Percentiles rank a stretch among this genome's conserved stretches.
These are phyloP conservation scores for Oceanodroma leucorhoa DNA, from an alignment of 2,797 vertebrate genomes.

Conservation along the genomic window DNA sequence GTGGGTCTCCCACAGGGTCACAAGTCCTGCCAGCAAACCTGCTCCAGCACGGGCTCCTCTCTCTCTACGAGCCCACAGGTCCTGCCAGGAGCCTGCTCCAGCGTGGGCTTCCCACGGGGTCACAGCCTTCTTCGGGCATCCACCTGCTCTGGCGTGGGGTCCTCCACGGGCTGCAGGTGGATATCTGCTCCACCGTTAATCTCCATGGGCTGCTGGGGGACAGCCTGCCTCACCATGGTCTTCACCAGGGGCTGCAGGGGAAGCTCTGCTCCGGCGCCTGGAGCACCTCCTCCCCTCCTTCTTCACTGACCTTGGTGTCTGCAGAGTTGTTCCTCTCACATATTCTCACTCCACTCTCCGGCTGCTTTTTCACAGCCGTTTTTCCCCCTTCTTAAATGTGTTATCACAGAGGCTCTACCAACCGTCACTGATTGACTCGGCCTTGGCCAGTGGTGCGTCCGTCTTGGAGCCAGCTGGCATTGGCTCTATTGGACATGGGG, in stretches of 20 bases:
- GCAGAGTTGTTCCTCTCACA: not conserved
- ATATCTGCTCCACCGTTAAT: not conserved
- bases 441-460: not conserved
- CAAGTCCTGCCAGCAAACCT: not conserved
- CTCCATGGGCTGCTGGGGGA: not conserved
- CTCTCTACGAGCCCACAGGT: too few species aligned
- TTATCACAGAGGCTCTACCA: not conserved
- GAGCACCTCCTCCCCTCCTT: too few species aligned
- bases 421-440: accelerated
- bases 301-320: too few species aligned
- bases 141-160: too few species aligned
- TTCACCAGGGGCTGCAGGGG: not conserved
- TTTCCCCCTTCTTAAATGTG: not conserved
- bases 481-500: not conserved
- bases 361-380: not conserved
- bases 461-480: not conserved
- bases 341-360: not conserved
- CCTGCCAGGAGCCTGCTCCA: too few species aligned
- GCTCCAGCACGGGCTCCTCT: not conserved
- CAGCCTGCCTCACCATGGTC: not conserved
- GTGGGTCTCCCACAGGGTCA: too few species aligned
- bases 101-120: not conserved
- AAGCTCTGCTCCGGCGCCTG: too few species aligned
- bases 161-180: not conserved
- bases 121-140: not conserved